Base-by-base conservation (phyloP, 2,888 invertebrate species). In the Salticus scenicus region DNA sequence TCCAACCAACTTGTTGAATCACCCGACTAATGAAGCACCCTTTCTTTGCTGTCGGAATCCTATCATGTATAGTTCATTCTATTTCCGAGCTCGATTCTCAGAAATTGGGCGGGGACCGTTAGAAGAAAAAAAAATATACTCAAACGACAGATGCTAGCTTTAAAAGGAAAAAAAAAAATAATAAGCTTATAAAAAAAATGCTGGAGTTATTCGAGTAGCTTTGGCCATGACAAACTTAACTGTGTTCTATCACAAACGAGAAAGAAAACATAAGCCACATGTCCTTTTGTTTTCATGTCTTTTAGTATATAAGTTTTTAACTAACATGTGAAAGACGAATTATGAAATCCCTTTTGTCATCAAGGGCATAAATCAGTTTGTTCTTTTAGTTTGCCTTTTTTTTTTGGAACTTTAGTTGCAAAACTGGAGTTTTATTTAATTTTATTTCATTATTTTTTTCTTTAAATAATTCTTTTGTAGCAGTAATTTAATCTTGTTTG, bases 281-380 rank as follows among this genome's bases (percentile, higher is more conserved):
- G 78, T 78, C 71, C 64, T 78, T 78, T 78, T 57, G 63, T 78
- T 57, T 64, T 10, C 24, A 71, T 71, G 71, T 64, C 78, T 64
- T 78, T 30, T 78, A 30, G 57, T 57, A n/a, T n/a, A n/a, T n/a
- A n/a, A n/a, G n/a, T n/a, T n/a, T n/a, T n/a, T n/a, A n/a, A n/a
- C n/a, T n/a, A n/a, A n/a, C n/a, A n/a, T n/a, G n/a, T n/a, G n/a
- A n/a, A n/a, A n/a, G n/a, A n/a, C n/a, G n/a, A n/a, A n/a, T n/a
- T n/a, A n/a, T n/a, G n/a, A n/a, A n/a, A n/a, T n/a, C n/a, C n/a
- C n/a, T n/a, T n/a, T n/a, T n/a, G n/a, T n/a, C n/a, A 12, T 37
- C 37, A 37, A 37, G 37, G 37, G 37, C 24, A 17, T 20, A 4
- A 10, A 33, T n/a, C n/a, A n/a, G n/a, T n/a, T n/a, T n/a, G n/a